Conservation (phyloP, 2,797 vertebrate genomes). For the Halcyon chelicuti region DNA sequence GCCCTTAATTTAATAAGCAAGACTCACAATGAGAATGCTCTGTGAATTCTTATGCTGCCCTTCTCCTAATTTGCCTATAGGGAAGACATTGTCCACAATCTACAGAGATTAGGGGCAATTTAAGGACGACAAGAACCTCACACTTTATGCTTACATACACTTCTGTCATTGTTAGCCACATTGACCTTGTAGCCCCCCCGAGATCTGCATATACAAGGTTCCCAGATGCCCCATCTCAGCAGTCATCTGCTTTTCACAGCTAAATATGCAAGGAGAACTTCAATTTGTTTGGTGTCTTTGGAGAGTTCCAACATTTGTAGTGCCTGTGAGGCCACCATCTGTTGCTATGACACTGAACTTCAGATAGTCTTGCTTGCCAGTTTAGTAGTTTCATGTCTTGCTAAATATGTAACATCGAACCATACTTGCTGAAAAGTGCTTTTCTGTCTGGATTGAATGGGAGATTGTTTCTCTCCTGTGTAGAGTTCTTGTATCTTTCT, state of each 20-base stretch:
- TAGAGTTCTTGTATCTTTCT: not conserved
- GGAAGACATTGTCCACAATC: not conserved
- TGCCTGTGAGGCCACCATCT: not conserved
- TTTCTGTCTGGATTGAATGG: not conserved
- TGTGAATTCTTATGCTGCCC: not conserved
- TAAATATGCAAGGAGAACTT: not conserved
- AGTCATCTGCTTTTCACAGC: not conserved
- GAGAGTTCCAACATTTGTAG: not conserved
- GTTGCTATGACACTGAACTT: not conserved
- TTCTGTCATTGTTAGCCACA: not conserved
- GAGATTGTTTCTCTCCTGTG: not conserved
- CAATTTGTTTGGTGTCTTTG: not conserved
- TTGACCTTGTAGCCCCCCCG: not conserved
- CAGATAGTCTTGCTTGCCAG: not conserved
- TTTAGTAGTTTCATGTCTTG: not conserved
- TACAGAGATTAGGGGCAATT: not conserved
- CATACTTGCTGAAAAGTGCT: not conserved
- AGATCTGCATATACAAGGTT: not conserved
- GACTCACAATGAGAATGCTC: fast-evolving
- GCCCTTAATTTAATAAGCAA: not conserved
- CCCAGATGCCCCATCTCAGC: not conserved
- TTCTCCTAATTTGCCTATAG: not conserved
- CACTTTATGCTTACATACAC: not conserved
- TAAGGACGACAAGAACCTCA: not conserved
- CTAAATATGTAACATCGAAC: not conserved